A percentile compares a stretch with the other conserved stretches of the same genome.
Evolutionary conservation across 2,113 vertebrate genomes (phyloP).

Genomic region (Nanorana parkeri): DNA sequence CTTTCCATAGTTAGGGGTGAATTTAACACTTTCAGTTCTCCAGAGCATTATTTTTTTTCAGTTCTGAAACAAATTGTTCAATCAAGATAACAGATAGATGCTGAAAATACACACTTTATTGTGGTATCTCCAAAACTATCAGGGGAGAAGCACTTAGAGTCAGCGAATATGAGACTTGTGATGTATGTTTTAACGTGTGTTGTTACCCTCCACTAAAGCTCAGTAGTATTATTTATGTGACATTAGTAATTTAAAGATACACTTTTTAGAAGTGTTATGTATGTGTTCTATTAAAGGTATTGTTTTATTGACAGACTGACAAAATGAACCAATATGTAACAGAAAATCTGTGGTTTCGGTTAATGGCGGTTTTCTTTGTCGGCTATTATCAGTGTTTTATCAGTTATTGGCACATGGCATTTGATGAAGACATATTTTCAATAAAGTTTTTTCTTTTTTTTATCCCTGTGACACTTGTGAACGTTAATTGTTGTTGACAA

Average conservation of each 20-base stretch:
- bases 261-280: neutral
- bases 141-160: neutral
- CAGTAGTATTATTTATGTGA: neutral
- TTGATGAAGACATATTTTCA: slow-evolving; percentile 1
- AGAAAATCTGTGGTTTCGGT: neutral
- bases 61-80: neutral
- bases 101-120: neutral
- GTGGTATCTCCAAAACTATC: neutral
- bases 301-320: slow-evolving; percentile 15
- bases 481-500: neutral
- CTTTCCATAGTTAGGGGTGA: neutral
- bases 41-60: neutral
- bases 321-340: neutral
- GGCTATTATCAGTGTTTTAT: neutral
- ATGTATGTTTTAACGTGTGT: neutral
- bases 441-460: neutral
- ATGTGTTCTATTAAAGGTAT: neutral
- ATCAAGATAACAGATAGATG: slow-evolving; percentile 3
- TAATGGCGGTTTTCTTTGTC: neutral
- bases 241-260: neutral
- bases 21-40: neutral
- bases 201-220: neutral
- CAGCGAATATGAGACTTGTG: slow-evolving; percentile 6
- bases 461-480: neutral
- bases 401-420: neutral